Evolutionary conservation across 2,888 invertebrate species (phyloP).

Genomic region (Drosophila affinis): DNA sequence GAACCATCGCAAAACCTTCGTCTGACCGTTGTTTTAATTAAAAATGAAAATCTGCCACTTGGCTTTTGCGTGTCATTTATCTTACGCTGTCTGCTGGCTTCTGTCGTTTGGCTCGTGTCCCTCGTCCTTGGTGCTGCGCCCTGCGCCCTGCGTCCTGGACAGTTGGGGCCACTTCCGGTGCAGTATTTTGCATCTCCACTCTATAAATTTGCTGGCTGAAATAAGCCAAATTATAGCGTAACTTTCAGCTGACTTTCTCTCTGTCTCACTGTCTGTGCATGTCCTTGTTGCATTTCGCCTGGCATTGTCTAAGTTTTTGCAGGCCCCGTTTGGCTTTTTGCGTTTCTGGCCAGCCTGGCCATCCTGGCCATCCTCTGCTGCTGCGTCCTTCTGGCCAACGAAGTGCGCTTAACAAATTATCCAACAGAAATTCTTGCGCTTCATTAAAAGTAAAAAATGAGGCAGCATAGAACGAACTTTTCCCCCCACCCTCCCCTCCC

Average conservation of each 20-base stretch:
- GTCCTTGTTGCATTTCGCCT: constrained; percentile 56
- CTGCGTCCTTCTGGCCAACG: constrained; percentile 44
- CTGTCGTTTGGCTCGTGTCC: neutral
- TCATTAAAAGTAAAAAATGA: constrained; percentile 81
- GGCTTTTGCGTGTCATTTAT: constrained; percentile 69
- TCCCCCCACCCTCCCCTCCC: constrained; percentile 4
- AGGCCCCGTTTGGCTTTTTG: constrained; percentile 69
- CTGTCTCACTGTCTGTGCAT: constrained; percentile 21
- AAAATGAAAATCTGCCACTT: constrained; percentile 77
- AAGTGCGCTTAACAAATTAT: constrained; percentile 79
- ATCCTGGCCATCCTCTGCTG: neutral
- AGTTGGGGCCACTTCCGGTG: constrained; percentile 61
- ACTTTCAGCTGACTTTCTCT: constrained; percentile 44
- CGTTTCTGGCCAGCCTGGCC: constrained; percentile 53
- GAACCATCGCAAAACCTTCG: constrained; percentile 15
- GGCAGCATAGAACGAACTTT: constrained; percentile 49
- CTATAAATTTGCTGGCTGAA: constrained; percentile 71
- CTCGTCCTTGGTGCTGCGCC: neutral
- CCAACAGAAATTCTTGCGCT: constrained; percentile 81
- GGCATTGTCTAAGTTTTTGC: constrained; percentile 63
- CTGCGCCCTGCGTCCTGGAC: constrained; percentile 11
- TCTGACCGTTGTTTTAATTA: constrained; percentile 72
- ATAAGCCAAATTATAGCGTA: constrained; percentile 76
- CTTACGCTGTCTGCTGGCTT: constrained; percentile 50
- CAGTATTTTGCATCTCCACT: constrained; percentile 72